phyloP scores from a whole-genome alignment of 2,113 vertebrate species.

The Lophochroa leadbeateri region DNA sequence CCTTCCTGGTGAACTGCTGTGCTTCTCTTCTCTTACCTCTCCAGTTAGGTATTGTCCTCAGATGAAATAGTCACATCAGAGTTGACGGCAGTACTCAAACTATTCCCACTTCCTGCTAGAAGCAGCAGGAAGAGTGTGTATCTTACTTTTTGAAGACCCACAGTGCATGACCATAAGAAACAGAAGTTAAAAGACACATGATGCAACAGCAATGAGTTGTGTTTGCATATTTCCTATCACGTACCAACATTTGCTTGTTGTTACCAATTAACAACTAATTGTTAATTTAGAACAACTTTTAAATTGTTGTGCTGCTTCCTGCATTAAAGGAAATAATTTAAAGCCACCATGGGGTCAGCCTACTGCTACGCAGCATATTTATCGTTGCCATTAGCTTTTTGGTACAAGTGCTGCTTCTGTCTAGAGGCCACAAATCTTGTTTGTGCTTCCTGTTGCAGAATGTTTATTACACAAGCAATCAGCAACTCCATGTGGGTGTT shows the following conservation, averaged over 20 bases:
- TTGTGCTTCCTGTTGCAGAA: slow-evolving; percentile 83
- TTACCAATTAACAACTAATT: neutral
- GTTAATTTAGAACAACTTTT: neutral
- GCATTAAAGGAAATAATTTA: neutral
- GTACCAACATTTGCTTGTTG: neutral
- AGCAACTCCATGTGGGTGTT: slow-evolving; percentile 90
- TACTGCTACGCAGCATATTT: neutral
- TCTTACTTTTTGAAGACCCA: neutral
- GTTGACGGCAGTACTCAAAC: neutral
- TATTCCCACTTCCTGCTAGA: neutral
- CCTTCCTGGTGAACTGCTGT: neutral
- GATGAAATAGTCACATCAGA: neutral
- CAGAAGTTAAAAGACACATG: neutral
- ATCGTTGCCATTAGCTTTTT: neutral
- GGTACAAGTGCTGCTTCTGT: neutral
- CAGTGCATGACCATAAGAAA: neutral
- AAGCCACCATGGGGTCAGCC: neutral
- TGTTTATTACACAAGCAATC: slow-evolving; percentile 93
- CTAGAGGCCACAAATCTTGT: slow-evolving; percentile 32
- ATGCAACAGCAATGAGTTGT: neutral
- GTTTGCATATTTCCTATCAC: neutral
- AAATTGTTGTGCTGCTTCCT: neutral
- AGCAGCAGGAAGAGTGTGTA: neutral
- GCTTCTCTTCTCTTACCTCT: neutral
- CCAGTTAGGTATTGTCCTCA: neutral